A percentile compares a stretch with the other conserved stretches of the same genome.
Evolutionary conservation across 2,797 vertebrate genomes (phyloP).

Genomic region (Scarus forsteni): DNA sequence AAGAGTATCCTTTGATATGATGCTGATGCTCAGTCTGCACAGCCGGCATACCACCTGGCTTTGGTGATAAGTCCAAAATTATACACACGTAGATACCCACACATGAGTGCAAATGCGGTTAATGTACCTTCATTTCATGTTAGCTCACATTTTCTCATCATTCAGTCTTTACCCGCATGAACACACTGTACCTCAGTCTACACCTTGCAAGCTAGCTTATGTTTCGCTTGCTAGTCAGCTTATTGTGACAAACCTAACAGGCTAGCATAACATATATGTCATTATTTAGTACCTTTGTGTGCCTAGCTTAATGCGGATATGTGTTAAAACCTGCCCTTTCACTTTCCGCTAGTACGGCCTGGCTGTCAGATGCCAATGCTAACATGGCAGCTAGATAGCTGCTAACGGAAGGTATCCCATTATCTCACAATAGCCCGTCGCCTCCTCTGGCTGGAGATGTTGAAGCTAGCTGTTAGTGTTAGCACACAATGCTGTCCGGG

Average conservation of each 20-base stretch:
- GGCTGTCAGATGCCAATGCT: constrained; percentile 40
- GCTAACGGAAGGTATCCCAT: constrained; percentile 59
- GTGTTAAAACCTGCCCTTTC: neutral
- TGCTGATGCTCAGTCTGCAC: constrained; percentile 36
- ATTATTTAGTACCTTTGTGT: too few relatives aligned
- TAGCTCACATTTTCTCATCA: constrained; percentile 24
- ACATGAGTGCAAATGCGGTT: too few relatives aligned
- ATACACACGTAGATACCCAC: neutral
- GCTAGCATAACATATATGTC: too few relatives aligned
- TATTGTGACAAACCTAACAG: neutral
- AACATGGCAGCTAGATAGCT: constrained; percentile 51
- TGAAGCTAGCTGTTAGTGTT: constrained; percentile 29
- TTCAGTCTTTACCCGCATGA: constrained; percentile 42
- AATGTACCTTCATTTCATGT: constrained; percentile 4
- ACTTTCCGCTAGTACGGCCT: constrained; percentile 20
- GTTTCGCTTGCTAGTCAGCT: constrained; percentile 1
- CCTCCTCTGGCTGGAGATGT: constrained; percentile 8
- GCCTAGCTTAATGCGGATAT: neutral
- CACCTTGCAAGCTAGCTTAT: constrained; percentile 34
- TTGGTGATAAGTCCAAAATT: neutral
- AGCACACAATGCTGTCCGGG: constrained; percentile 16
- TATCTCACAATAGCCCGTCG: constrained; percentile 63
- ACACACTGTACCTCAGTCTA: constrained; percentile 28
- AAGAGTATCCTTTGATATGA: constrained; percentile 92
- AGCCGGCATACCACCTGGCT: neutral